Evolutionary conservation across 1,140 invertebrate genomes (phyloP), one percentile per base, ranked within the genome.

Genomic region (Drosophila aff.): DNA sequence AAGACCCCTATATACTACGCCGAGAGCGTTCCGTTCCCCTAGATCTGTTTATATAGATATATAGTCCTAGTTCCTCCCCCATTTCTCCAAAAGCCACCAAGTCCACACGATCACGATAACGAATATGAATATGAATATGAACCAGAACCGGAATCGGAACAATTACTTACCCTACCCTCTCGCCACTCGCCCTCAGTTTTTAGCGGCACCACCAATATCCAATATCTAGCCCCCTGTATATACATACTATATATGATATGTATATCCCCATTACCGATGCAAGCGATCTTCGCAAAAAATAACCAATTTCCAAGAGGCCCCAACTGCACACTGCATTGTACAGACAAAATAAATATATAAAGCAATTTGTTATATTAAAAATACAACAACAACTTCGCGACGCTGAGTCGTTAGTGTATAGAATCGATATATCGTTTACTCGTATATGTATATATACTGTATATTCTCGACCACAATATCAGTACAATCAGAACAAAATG

Each of bases 361-460:
- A 84, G 73, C 65, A 59, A 55, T 50, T 50, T 40, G 38, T 44
- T 28, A 47, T 47, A 36, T 53, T 36, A 16, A 50, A 53, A 52
- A 5, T 23, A 3, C 23, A 53, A 21, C 31, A 44, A 63, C 55
- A 62, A 59, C 31, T 82, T 79, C 81, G 16, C 65, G 76, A 80
- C 81, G 44, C 4, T n/a, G 33, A 50, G 77, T 81, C 73, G 77
- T 58, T 85, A 81, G 82, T 84, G 82, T 84, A 84, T 50, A 81
- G 72, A 81, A 55, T 28, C 46, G 26, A 65, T 46, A 71, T 46
- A 65, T 71, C 61, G 59, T 52, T 41, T 69, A 63, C 80, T 65
- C 64, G 61, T 82, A 72, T 82, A 75, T 60, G 61, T 78, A 82
- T 82, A 52, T 44, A 71, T 71, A 58, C 81, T 83, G 81, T 83